phyloP scores from a whole-genome alignment of 2,113 vertebrate species.

The Chauna torquata region DNA sequence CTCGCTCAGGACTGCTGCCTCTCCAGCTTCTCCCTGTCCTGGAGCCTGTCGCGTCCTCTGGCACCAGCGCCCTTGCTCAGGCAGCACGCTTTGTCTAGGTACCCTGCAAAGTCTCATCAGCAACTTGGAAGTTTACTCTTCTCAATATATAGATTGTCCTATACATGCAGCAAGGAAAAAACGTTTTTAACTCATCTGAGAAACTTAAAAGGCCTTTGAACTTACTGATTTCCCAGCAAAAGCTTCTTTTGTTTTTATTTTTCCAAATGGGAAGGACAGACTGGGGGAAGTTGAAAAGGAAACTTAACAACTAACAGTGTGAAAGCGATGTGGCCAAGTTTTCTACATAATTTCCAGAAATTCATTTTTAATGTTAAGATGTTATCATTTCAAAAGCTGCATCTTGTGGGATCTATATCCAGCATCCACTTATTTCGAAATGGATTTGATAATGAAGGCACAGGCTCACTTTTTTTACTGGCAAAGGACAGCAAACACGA shows the following conservation, averaged over 20 bases:
- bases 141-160: background rate
- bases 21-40: background rate
- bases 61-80: background rate
- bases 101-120: background rate
- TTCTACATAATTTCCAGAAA: slow-evolving; percentile 59
- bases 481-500: slow-evolving; percentile 55
- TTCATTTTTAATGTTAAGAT: background rate
- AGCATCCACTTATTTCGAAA: slow-evolving; percentile 52
- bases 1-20: background rate
- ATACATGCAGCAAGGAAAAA: background rate
- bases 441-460: slow-evolving; percentile 72
- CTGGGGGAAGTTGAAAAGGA: slow-evolving; percentile 19
- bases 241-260: background rate
- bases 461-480: slow-evolving; percentile 63
- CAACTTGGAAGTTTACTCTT: background rate
- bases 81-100: background rate
- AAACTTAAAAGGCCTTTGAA: slow-evolving; percentile 19
- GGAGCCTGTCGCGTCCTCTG: background rate
- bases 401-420: slow-evolving; percentile 41
- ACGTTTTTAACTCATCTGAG: background rate
- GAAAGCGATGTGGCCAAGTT: slow-evolving; percentile 38
- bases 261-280: slow-evolving; percentile 1
- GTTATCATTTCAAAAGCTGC: background rate
- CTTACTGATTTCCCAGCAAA: background rate
- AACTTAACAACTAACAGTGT: slow-evolving; percentile 10